These are phyloP conservation scores for Cantharis rufa DNA, from an alignment of 2,888 invertebrate species.

Conservation along the genomic window DNA sequence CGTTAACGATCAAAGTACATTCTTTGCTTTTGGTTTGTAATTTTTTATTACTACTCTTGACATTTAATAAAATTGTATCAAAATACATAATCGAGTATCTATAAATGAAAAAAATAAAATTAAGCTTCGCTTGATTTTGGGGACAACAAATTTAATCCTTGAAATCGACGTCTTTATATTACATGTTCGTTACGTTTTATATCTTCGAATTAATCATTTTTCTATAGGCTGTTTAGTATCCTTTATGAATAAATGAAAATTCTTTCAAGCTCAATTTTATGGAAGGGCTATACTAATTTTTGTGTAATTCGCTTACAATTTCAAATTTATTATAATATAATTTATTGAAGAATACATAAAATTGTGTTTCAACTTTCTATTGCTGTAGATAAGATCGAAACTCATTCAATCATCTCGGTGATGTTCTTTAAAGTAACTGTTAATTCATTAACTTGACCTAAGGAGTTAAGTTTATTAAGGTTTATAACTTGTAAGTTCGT, in stretches of 20 bases:
- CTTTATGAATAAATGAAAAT: not conserved
- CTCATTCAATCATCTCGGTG: not conserved
- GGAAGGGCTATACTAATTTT: not conserved
- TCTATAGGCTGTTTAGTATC: not conserved
- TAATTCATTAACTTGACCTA: conserved; percentile 14
- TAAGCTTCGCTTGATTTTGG: not conserved
- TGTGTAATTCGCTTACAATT: not conserved
- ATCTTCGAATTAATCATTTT: not conserved
- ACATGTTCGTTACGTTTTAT: not conserved
- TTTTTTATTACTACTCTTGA: not conserved
- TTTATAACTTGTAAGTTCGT: conserved; percentile 1
- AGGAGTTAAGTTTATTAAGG: conserved; percentile 14
- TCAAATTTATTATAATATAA: not conserved
- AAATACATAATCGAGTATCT: not conserved
- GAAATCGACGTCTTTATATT: not conserved
- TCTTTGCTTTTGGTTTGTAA: not conserved
- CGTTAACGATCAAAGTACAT: not conserved
- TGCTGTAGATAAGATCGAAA: not conserved
- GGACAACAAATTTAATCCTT: not conserved
- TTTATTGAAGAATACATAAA: not conserved
- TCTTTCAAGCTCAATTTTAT: not conserved
- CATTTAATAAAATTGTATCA: not conserved
- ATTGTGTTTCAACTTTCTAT: not conserved
- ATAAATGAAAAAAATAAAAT: no score
- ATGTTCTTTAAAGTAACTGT: conserved; percentile 17